Evolutionary conservation across 2,797 vertebrate species (phyloP).

Genomic region (Enteromius unitaeniatus): DNA sequence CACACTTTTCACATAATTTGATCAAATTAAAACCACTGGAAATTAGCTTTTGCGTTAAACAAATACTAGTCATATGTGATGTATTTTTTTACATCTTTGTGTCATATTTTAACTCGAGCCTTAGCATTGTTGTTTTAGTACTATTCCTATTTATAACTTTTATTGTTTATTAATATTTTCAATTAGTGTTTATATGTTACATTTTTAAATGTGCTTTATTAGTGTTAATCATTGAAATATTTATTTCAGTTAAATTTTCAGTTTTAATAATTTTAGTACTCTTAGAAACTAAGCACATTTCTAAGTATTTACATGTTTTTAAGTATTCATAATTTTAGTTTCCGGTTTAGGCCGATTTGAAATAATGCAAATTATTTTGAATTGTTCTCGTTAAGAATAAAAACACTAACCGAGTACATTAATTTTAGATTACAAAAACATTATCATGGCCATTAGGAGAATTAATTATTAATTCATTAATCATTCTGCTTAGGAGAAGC

Average conservation of each 20-base stretch:
- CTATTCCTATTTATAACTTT: neutral
- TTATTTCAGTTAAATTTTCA: too few relatives aligned
- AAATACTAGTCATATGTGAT: neutral
- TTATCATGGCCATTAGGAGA: neutral
- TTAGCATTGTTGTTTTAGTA: neutral
- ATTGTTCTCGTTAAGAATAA: neutral
- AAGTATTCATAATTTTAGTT: neutral
- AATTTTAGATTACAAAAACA: neutral
- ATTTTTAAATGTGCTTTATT: neutral
- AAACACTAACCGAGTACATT: neutral
- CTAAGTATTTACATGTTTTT: neutral
- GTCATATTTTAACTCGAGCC: neutral
- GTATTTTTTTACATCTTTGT: too few relatives aligned
- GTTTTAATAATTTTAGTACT: neutral
- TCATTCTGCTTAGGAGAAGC: neutral
- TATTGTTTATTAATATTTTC: neutral
- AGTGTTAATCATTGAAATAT: neutral
- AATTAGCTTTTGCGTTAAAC: neutral
- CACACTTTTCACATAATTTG: neutral
- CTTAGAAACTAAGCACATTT: too few relatives aligned
- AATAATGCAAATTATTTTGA: neutral
- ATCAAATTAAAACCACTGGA: neutral
- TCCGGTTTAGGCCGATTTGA: neutral
- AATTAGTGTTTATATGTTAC: neutral
- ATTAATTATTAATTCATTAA: too few relatives aligned